Evolutionary conservation across 2,888 invertebrate genomes (phyloP).

Genomic region (Metellina segmentata): DNA sequence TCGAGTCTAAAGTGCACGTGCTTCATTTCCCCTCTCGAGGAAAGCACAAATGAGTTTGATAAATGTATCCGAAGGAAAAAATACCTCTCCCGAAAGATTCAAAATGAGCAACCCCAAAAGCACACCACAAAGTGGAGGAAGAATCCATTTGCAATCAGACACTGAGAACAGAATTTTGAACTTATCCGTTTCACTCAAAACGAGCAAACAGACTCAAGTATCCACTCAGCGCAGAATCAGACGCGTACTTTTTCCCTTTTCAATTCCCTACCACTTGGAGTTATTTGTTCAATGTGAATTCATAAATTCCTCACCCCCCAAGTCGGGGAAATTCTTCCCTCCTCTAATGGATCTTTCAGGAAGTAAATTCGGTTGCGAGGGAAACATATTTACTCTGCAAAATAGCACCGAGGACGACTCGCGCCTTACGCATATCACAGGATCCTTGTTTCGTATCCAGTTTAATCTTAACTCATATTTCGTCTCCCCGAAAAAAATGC

Average conservation of each 20-base stretch:
- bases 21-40: too few species aligned
- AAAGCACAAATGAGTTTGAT: too few species aligned
- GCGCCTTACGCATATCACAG: not conserved
- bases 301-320: constrained; percentile 30
- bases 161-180: constrained; percentile 11
- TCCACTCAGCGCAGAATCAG: constrained; percentile 9
- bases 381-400: constrained; percentile 54
- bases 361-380: constrained; percentile 22
- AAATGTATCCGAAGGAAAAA: too few species aligned
- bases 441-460: constrained; percentile 36
- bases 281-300: constrained; percentile 60
- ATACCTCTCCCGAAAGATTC: not conserved
- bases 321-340: not conserved
- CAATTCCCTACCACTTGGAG: constrained; percentile 36
- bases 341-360: constrained; percentile 47
- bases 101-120: not conserved
- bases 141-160: not conserved
- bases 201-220: constrained; percentile 39
- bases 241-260: constrained; percentile 11
- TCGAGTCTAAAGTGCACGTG: too few species aligned
- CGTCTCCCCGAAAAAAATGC: constrained; percentile 8
- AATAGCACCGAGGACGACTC: constrained; percentile 11
- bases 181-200: constrained; percentile 37
- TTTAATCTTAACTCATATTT: constrained; percentile 57
- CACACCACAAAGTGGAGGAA: not conserved